Base-by-base conservation (phyloP, 1,140 invertebrate species). In the Bombus confusus region DNA sequence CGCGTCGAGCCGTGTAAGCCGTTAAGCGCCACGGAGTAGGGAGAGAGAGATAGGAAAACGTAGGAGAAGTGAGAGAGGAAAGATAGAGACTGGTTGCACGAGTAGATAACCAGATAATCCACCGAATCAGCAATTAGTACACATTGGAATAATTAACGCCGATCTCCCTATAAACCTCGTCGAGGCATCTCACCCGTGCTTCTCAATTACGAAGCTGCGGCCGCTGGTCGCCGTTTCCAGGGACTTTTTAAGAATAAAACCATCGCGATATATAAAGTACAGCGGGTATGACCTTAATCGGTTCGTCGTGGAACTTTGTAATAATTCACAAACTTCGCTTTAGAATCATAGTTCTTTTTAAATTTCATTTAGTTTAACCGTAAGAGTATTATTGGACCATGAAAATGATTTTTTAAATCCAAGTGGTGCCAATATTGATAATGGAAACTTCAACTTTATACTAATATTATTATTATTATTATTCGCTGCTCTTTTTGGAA, bases 71-170 rank as follows among this genome's bases (percentile, higher is more conserved):
- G 47, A 78, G 47, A 15, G 43, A 41, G 34, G 43, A 81, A 37
- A 81, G 77, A 66, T 62, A 39, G 72, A 78, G 22, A 62, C 4
- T 13, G 39, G 68, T 62, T 37, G 72, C 76, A 34, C 74, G 52
- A 90, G 88, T 90, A 90, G 89, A 90, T 90, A 90, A 88, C 83
- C 83, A 79, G 88, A 90, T 90, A 90, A 90, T 90, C 89, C 86
- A 90, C 80, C 86, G 80, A 90, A 88, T 90, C 88, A 86, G 88
- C 89, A 90, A 90, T 90, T 90, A 90, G 89, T 86, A 86, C 79
- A 90, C 88, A 90, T 88, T 90, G 88, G 89, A 90, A 90, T 90
- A 90, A 90, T 90, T 90, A 90, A 90, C 80, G 80, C 80, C 83
- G 86, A 90, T 90, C 80, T 84, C 64, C 86, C 88, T 39, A 87